Evolutionary conservation across 2,888 invertebrate genomes (phyloP), one percentile per base, ranked within the genome.

Genomic region (Cataglyphis cursor): DNA sequence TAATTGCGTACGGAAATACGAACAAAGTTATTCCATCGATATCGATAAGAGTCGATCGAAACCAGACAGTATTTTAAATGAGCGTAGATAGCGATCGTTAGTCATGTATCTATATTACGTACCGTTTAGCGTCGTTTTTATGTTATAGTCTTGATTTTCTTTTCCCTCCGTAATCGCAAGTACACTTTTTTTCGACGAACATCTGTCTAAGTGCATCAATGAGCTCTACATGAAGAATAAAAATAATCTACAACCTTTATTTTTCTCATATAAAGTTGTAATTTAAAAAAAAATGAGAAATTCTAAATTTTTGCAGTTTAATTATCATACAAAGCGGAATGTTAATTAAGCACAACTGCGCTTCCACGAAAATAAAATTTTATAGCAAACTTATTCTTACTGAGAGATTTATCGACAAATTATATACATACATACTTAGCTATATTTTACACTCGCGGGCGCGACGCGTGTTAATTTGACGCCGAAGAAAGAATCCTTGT

Each of bases 11-110:
- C 21, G 18, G 41, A 78, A 78, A 31, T 51, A 57, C 65, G n/a
- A 41, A 75, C 48, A 66, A 70, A 35, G 12, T 18, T 78, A 12
- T 70, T 78, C 78, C 31, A 68, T 57, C 68, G 78, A 78, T 59
- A 44, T 59, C 68, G 24, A 51, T 51, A 51, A 51, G 18, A n/a
- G 68, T 68, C 68, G 48, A 51, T 68, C 72, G 87, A 83, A 92
- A 90, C 90, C 91, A 89, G 90, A 90, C 93, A 93, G 93, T 93
- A 93, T 93, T 93, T 93, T 91, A 90, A 93, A 91, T 86, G 90
- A 91, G 90, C 82, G 81, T 89, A 89, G 85, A 57, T 89, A 89
- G 82, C 76, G 31, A 76, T 70, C 35, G 68, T 78, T 76, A 78
- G 59, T 48, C 31, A 61, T 21, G 44, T 70, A 75, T 74, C 44